Base-by-base conservation (phyloP, 2,113 vertebrate genomes). In the Vulpes lagopus region DNA sequence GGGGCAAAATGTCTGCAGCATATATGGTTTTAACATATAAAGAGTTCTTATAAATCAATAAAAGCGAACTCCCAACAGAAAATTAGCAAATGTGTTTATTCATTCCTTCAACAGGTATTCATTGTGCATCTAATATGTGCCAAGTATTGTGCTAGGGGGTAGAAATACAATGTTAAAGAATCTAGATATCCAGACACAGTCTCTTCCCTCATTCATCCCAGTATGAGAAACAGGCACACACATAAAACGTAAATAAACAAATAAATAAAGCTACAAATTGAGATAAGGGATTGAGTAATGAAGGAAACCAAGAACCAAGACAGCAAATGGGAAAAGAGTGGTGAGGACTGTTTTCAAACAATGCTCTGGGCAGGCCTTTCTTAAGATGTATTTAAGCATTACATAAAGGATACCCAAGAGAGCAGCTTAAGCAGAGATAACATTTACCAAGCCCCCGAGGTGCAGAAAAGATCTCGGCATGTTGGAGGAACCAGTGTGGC, bases 21-120 rank as follows among this genome's bases (percentile, higher is more conserved):
- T 87, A 93, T 64, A 49, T 90, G 96, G 73, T 84, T 90, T 95
- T 96, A 95, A 73, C 76, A 95, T 73, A 95, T 27, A 94, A 89
- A 93, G 53, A 95, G 19, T 8, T 79, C 23, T 95, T 88, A 92
- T 9, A 64, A 86, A 79, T 64, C 86, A 96, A 71, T 82, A 78
- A 96, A 95, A 91, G 32, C 67, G 76, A 97, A 85, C 51, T 25
- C 23, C 32, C 67, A 93, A 95, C 89, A 74, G 92, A 95, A 96
- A 78, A 87, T 38, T 51, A 89, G 69, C 89, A 84, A 94, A 83
- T 93, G 23, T 53, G 27, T 96, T 76, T 30, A 92, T 94, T 91
- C 25, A 74, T 78, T 96, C 71, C 38, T 97, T 96, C 83, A 85
- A 62, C 51, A 78, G 62, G 81, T 92, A 83, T 55, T 95, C 86